Percentiles rank a stretch among this genome's conserved stretches.
Evolutionary conservation across 2,113 vertebrate species (phyloP).

Genomic region (Thryonomys swinderianus): DNA sequence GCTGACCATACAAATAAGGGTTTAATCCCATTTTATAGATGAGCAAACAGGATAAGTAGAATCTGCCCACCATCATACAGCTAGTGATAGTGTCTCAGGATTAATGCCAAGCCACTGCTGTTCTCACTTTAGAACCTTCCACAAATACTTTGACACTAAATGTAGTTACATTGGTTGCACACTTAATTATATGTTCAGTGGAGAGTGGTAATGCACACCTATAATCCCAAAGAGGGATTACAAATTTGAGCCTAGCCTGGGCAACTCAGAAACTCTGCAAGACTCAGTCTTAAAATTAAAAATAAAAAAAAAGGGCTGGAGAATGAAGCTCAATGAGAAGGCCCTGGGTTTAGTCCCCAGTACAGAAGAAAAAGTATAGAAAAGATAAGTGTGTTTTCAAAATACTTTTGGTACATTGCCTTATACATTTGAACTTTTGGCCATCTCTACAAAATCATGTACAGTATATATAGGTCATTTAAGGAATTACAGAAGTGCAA

Average conservation of each 20-base stretch:
- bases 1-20: neutral
- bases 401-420: neutral
- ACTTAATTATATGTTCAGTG: conserved; percentile 12
- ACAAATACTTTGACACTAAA: neutral
- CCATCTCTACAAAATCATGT: neutral
- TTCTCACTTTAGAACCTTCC: neutral
- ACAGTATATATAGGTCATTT: neutral
- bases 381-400: conserved; percentile 20
- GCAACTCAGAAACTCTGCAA: neutral
- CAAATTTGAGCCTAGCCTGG: neutral
- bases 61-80: neutral
- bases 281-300: neutral
- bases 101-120: neutral
- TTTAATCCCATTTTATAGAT: conserved; percentile 31
- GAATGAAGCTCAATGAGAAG: neutral
- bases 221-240: neutral
- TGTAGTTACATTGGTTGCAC: neutral
- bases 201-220: neutral
- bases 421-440: neutral
- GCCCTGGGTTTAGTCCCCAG: neutral
- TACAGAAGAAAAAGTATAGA: neutral
- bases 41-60: neutral
- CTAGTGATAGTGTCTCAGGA: neutral
- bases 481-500: neutral
- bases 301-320: neutral